Evolutionary conservation across 2,113 vertebrate genomes (phyloP), one percentile per base, ranked within the genome.

Genomic region (Cephalopholis sonnerati): DNA sequence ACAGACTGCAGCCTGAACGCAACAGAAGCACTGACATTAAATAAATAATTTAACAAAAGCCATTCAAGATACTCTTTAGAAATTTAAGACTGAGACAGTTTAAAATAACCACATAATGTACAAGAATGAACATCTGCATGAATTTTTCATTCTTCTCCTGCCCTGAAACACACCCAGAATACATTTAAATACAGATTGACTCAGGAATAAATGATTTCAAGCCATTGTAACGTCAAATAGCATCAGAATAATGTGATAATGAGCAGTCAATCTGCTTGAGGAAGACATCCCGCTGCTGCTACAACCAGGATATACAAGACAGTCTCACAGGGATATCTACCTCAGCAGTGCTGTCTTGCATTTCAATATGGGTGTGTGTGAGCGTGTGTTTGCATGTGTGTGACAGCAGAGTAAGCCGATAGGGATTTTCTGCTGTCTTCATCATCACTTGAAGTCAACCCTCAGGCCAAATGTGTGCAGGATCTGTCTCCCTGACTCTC

Each of bases 401-500:
- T 44, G 44, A 78, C n/a, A 64, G 55, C 29, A 69, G 41, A 68
- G 55, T 53, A 69, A 70, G 55, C 67, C 17, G 41, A 70, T 77
- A 58, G 80, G 77, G 77, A 83, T 87, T 90, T 85, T 89, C 75
- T 77, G 68, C 74, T 79, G 79, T 84, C 84, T 84, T 74, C 79
- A 73, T 85, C 74, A 85, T 80, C 59, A 83, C 76, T 90, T 61
- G 22, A 82, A 86, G 50, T 80, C 73, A 70, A 76, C 63, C 83
- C 74, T 73, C 32, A 44, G 74, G 82, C 59, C 79, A 78, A 69
- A 77, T 79, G 85, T 79, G 83, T 85, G 90, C 85, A 44, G 68
- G 75, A 84, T 75, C 73, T 77, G 57, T 76, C 59, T 68, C 32
- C 55, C 12, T 44, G 3, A 68, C 1, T 61, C 7, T 25, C 3